phyloP scores from a whole-genome alignment of 1,140 invertebrate species.

The Drosophila ambigua region DNA sequence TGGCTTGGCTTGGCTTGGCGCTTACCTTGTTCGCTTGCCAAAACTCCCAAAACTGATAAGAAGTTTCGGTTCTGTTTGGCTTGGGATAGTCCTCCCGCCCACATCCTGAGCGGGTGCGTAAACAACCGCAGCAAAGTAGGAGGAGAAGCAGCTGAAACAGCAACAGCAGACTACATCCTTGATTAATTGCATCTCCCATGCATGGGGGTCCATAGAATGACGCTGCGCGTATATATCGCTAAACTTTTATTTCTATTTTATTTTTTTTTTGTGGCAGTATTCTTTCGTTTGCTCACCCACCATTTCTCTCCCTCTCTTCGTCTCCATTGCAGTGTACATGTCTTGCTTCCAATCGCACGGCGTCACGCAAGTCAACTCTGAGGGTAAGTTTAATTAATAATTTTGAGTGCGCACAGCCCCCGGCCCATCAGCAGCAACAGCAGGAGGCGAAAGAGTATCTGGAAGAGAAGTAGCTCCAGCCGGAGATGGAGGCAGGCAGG shows the following conservation, averaged over 20 bases:
- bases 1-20: slow-evolving; percentile 1
- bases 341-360: slow-evolving; percentile 61
- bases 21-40: slow-evolving; percentile 57
- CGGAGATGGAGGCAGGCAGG: background rate
- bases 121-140: background rate
- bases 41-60: slow-evolving; percentile 56
- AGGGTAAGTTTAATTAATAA: slow-evolving; percentile 83
- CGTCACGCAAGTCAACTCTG: slow-evolving; percentile 72
- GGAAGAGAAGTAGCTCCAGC: background rate
- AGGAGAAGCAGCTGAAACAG: slow-evolving; percentile 2
- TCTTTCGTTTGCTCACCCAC: slow-evolving; percentile 5
- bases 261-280: background rate
- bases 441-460: background rate
- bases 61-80: slow-evolving; percentile 37
- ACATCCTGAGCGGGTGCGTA: background rate
- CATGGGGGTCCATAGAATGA: slow-evolving; percentile 10
- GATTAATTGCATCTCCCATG: slow-evolving; percentile 52
- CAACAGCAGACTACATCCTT: slow-evolving; percentile 25
- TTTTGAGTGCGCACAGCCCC: slow-evolving; percentile 57
- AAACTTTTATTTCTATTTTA: slow-evolving; percentile 26
- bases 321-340: slow-evolving; percentile 67
- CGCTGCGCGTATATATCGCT: slow-evolving; percentile 1
- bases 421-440: slow-evolving; percentile 9
- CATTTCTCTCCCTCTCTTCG: slow-evolving; percentile 11
- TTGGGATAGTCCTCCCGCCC: background rate